Base-by-base conservation (phyloP, 2,888 invertebrate genomes). In the Ornithoptera alexandrae region DNA sequence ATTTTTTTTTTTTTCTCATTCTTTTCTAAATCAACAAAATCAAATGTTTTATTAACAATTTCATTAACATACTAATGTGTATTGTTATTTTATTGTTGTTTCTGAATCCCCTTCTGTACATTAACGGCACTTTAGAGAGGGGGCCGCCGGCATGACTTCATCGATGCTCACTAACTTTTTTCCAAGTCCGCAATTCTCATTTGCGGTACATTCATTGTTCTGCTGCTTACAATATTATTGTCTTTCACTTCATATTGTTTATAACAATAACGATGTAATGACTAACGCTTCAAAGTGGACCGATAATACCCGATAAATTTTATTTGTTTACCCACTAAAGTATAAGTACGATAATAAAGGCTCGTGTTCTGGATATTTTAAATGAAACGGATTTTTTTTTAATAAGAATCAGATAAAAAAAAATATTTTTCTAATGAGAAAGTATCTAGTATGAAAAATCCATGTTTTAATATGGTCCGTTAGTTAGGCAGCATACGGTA, bases 381-480 rank as follows among this genome's bases (percentile, higher is more conserved):
- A 15, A 12, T 1, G 3, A 46, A 46, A 46, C 46, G 12, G 15
- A 46, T 46, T 42, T 42, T 42, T 42, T 8, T 42, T 46, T 46
- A 46, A 2, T 46, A 15, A 4, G 15, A 46, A 12, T 12, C 15
- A 63, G n/a, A n/a, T 56, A n/a, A 56, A n/a, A n/a, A 5, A 7
- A 50, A 17, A 50, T 1, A 50, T 30, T 30, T 30, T 4, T 30
- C 30, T 30, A 30, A 30, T 30, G 30, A 30, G 30, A 18, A 50
- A 17, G 7, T 50, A 50, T 50, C 15, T 50, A 63, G 64, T 65
- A 75, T 77, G 30, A 79, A 79, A 78, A 80, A 78, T 78, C 81
- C 85, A 85, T 78, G 86, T 87, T 84, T 74, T 71, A 79, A 75
- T 78, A 83, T 78, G 89, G 88, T 88, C 86, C 86, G 90, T 84